phyloP scores from a whole-genome alignment of 2,797 vertebrate species.

The Cygnus olor region DNA sequence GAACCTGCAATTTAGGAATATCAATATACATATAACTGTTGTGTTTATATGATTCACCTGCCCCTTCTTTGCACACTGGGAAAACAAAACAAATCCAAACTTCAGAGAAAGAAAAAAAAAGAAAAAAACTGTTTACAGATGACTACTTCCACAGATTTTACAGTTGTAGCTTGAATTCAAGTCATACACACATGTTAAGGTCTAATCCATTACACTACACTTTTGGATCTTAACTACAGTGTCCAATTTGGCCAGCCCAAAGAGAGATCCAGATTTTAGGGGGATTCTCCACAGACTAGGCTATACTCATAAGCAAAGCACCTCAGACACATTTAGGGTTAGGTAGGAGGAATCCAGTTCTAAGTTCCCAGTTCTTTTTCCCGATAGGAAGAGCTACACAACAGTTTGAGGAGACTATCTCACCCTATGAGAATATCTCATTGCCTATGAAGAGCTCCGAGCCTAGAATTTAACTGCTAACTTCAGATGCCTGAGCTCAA shows the following conservation, averaged over 20 bases:
- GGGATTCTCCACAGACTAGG: neutral
- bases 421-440: neutral
- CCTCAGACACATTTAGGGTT: neutral
- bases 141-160: neutral
- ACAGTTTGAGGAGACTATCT: neutral
- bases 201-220: neutral
- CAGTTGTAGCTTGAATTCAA: neutral
- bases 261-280: neutral
- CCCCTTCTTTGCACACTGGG: neutral
- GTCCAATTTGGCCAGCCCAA: neutral
- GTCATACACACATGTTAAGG: neutral
- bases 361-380: neutral
- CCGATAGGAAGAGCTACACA: neutral
- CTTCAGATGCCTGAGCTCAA: neutral
- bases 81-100: neutral
- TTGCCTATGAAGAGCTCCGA: neutral
- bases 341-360: neutral
- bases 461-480: neutral
- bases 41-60: neutral
- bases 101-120: neutral
- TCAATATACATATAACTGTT: neutral
- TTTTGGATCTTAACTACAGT: neutral
- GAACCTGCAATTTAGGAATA: neutral
- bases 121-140: neutral
- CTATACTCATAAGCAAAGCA: neutral